phyloP scores from a whole-genome alignment of 2,113 vertebrate species.

The Mormoops blainvillei region DNA sequence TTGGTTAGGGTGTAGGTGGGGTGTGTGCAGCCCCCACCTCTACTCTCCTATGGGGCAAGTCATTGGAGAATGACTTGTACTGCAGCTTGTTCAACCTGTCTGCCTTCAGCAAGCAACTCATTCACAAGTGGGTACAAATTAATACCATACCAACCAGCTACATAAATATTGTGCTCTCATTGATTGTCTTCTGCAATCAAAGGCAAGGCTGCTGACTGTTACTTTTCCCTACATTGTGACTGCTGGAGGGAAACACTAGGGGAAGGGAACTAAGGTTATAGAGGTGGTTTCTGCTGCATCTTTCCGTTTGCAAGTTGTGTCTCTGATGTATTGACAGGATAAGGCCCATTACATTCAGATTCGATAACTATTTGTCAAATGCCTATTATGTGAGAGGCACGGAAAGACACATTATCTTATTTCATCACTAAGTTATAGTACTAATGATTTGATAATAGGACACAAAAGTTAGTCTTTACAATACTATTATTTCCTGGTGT shows the following conservation, averaged over 20 bases:
- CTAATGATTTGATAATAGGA: background rate
- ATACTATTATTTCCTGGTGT: background rate
- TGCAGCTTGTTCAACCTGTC: background rate
- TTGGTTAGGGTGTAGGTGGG: background rate
- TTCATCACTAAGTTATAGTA: background rate
- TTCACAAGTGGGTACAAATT: background rate
- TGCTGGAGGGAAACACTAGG: background rate
- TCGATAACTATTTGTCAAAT: background rate
- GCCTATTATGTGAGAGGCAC: background rate
- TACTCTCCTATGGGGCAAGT: background rate
- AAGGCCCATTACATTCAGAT: background rate
- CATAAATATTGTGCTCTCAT: background rate
- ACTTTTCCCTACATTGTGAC: background rate
- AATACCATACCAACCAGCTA: background rate
- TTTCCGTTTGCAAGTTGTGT: background rate
- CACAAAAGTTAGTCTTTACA: conserved; percentile 10
- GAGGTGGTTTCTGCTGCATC: background rate
- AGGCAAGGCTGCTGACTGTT: conserved; percentile 1
- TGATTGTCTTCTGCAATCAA: conserved; percentile 34
- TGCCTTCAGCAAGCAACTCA: background rate
- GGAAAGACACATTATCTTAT: background rate
- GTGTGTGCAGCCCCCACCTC: background rate
- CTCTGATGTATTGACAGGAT: background rate
- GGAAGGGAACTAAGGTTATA: background rate
- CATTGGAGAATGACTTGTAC: background rate